phyloP scores from a whole-genome alignment of 1,140 invertebrate genomes.

The Zaprionus ghesquierei region DNA sequence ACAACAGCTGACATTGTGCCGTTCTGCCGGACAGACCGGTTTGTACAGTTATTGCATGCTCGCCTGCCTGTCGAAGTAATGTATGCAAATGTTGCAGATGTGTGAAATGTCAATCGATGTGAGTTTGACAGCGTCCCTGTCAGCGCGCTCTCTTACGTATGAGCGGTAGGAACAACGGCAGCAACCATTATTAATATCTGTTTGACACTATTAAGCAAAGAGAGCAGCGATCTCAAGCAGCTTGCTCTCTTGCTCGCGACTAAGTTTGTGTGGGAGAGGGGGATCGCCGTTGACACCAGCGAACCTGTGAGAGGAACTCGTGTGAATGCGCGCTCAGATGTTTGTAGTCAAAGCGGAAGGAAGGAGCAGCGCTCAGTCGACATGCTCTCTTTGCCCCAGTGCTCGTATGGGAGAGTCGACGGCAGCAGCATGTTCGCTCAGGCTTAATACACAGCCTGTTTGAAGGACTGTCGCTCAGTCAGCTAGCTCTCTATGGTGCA shows the following conservation, averaged over 20 bases:
- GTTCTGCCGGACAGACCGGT: background rate
- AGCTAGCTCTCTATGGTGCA: background rate
- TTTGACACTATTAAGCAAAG: background rate
- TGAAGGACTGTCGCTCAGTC: background rate
- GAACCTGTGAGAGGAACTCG: no score
- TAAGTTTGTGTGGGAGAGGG: no score
- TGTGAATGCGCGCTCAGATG: no score
- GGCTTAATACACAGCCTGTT: no score
- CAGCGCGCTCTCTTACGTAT: no score
- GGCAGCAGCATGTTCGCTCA: no score
- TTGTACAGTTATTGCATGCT: constrained; percentile 3
- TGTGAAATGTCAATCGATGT: background rate
- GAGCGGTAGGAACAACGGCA: background rate
- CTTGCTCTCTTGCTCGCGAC: background rate
- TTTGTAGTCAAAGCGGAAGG: no score
- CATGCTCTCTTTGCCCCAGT: background rate
- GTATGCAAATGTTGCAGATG: background rate
- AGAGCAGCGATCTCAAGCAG: background rate
- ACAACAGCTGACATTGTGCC: constrained; percentile 21
- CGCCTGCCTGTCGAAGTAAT: background rate
- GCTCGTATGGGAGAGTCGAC: background rate
- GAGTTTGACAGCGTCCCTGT: background rate
- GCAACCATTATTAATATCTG: background rate
- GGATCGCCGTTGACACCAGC: no score
- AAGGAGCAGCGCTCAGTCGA: background rate